phyloP scores from a whole-genome alignment of 2,113 vertebrate genomes.

The Grammomys dolichurus region DNA sequence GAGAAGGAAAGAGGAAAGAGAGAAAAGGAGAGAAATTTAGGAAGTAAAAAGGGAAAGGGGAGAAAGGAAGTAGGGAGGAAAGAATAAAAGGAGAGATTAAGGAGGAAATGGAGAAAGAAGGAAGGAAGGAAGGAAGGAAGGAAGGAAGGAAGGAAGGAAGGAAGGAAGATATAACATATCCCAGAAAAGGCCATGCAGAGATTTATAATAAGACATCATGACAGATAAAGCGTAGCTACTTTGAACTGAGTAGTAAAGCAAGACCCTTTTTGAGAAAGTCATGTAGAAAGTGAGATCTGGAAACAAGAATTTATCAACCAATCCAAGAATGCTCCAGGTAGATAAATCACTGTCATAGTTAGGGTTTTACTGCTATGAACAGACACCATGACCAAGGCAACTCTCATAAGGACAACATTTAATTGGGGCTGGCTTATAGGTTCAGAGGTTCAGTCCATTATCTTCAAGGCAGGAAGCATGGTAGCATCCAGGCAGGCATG shows the following conservation, averaged over 20 bases:
- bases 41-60: too few species aligned
- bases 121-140: too few species aligned
- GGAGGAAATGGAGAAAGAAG: not conserved
- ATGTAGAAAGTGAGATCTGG: not conserved
- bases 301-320: slow-evolving; percentile 6
- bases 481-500: too few species aligned
- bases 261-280: not conserved
- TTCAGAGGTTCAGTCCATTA: too few species aligned
- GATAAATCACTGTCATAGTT: not conserved
- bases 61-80: not conserved
- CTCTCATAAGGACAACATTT: too few species aligned
- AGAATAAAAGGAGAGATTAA: not conserved
- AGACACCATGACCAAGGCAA: too few species aligned
- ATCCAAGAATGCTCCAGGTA: slow-evolving; percentile 12
- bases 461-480: too few species aligned
- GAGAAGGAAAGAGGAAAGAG: not conserved
- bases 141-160: not conserved
- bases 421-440: too few species aligned
- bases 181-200: slow-evolving; percentile 37
- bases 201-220: slow-evolving; percentile 7
- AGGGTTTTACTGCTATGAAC: too few species aligned
- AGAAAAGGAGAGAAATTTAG: too few species aligned
- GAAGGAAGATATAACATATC: not conserved
- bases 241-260: not conserved
- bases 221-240: not conserved